Percentiles rank a stretch among this genome's conserved stretches.
Evolutionary conservation across 1,140 invertebrate species (phyloP).

Genomic region (Hestina assimilis): DNA sequence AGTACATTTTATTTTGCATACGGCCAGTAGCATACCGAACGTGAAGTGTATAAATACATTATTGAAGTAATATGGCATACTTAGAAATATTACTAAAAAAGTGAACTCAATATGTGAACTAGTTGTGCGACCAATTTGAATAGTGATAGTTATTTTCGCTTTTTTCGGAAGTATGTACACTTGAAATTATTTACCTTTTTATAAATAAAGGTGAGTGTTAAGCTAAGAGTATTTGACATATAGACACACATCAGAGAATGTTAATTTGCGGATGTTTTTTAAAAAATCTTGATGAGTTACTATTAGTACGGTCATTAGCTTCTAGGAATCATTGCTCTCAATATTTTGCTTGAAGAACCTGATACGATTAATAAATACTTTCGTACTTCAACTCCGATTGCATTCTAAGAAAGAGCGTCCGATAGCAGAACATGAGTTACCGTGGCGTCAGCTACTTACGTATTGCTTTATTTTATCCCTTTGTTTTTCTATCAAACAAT

Average conservation of each 20-base stretch:
- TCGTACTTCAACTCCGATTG: constrained; percentile 52
- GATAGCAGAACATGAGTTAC: constrained; percentile 52
- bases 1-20: too few species aligned
- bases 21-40: too few species aligned
- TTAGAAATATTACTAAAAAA: too few species aligned
- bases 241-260: background rate
- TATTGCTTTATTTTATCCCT: constrained; percentile 41
- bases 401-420: constrained; percentile 60
- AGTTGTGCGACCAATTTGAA: too few species aligned
- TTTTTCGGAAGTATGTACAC: background rate
- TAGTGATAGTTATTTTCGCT: background rate
- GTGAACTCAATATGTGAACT: too few species aligned
- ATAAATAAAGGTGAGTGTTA: background rate
- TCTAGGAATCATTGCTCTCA: constrained; percentile 32
- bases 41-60: too few species aligned
- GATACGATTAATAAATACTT: constrained; percentile 69
- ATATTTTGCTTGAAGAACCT: constrained; percentile 56
- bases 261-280: background rate
- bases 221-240: background rate
- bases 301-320: constrained; percentile 12
- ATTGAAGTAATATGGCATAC: too few species aligned
- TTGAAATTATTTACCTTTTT: background rate
- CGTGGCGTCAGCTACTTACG: constrained; percentile 42
- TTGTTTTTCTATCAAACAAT: constrained; percentile 40
- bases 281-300: background rate